Base-by-base conservation (phyloP, 2,888 invertebrate genomes). In the Nemapogon koenigi region DNA sequence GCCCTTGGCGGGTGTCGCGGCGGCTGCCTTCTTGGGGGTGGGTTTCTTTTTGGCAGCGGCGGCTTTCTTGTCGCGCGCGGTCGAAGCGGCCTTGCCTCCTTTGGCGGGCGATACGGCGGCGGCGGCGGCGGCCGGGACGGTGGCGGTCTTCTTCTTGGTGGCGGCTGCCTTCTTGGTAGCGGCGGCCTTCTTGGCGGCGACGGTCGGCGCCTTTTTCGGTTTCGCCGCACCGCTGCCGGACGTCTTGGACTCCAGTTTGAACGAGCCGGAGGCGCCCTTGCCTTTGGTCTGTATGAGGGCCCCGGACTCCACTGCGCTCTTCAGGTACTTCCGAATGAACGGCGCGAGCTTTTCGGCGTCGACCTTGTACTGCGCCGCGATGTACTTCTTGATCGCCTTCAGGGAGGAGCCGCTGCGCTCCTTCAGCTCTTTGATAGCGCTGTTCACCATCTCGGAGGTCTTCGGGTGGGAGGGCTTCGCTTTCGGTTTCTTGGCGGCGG, bases 401-500 rank as follows among this genome's bases (percentile, higher is more conserved):
- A 62, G 51, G 1, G 84, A 84, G 1, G 84, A 85, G 17, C 87
- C 87, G 37, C 78, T 78, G 17, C 82, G 73, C 49, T 83, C 82
- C 49, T 81, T 80, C 35, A 83, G 52, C 38, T 62, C 57, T 42
- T 60, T 64, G 33, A 83, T 73, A 2, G 87, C 85, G 19, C 60
- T 64, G 46, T 68, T 79, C 1, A 86, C 85, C 84, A 87, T 83
- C 38, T n/a, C n/a, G n/a, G n/a, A n/a, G n/a, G n/a, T n/a, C n/a
- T n/a, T n/a, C n/a, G n/a, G n/a, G n/a, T n/a, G n/a, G n/a, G n/a
- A 53, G 54, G 1, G 55, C 17, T 14, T 30, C 30, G 46, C 36
- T 8, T 44, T 46, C 1, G 51, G 49, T 38, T 56, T 61, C 45
- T 59, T 63, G 11, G 48, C 47, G 8, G 48, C 46, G 37, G 49